Evolutionary conservation across 2,797 vertebrate species (phyloP).

Genomic region (Spondyliosoma cantharus): DNA sequence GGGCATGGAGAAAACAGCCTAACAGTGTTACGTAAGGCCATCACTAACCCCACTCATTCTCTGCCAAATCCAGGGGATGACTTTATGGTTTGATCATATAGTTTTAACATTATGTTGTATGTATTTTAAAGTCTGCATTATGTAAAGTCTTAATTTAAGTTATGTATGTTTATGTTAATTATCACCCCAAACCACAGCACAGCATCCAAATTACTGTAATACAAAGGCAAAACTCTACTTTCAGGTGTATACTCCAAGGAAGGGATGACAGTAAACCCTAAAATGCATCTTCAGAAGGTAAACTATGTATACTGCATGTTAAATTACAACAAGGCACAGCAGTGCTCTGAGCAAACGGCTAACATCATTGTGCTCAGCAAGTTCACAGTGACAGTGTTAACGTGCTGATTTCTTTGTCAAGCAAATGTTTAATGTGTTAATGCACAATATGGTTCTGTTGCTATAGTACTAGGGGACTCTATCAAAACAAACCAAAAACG

Average conservation of each 20-base stretch:
- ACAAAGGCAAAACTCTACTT: neutral
- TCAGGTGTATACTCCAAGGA: neutral
- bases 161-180: too few species aligned
- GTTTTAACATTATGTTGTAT: neutral
- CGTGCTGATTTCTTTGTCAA: neutral
- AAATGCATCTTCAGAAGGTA: neutral
- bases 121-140: neutral
- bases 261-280: neutral
- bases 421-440: neutral
- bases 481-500: too few species aligned
- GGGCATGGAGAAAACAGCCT: constrained; percentile 13
- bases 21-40: constrained; percentile 30
- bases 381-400: neutral
- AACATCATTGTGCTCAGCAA: neutral
- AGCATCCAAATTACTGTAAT: neutral
- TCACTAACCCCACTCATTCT: neutral
- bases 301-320: neutral
- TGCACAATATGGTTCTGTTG: too few species aligned
- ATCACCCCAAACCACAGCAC: neutral
- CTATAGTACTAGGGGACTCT: too few species aligned
- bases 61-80: neutral
- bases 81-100: too few species aligned
- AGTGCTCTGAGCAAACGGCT: neutral
- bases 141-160: neutral
- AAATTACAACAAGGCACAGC: neutral